Conservation (phyloP, 2,797 vertebrate species). For the Epinephelus malabaricus region DNA sequence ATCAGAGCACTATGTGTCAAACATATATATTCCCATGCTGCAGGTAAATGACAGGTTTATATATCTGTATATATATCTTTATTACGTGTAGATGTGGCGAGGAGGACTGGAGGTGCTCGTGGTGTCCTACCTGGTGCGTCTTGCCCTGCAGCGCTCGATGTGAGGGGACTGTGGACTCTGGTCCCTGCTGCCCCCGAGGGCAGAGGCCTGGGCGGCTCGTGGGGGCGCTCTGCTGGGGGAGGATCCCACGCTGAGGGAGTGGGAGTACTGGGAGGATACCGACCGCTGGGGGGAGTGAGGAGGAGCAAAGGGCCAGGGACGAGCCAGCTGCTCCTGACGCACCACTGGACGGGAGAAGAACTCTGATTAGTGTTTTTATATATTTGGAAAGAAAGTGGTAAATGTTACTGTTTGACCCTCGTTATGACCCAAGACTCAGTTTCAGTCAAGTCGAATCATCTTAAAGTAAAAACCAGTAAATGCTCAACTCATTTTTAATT, state of each 20-base stretch:
- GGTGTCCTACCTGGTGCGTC: slow-evolving; percentile 79
- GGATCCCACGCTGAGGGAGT: slow-evolving; percentile 82
- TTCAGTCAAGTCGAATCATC: too few relatives aligned
- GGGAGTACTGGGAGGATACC: slow-evolving; percentile 80
- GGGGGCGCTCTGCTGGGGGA: slow-evolving; percentile 80
- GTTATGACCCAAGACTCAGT: too few relatives aligned
- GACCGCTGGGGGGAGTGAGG: slow-evolving; percentile 78
- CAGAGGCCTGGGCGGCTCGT: slow-evolving; percentile 42
- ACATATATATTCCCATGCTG: not conserved
- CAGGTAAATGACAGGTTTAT: not conserved
- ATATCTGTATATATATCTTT: too few relatives aligned
- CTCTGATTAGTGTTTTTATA: not conserved
- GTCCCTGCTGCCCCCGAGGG: slow-evolving; percentile 59
- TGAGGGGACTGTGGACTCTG: slow-evolving; percentile 73
- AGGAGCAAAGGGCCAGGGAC: slow-evolving; percentile 84
- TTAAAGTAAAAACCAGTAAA: too few relatives aligned
- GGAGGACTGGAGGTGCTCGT: too few relatives aligned
- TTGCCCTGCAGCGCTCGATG: slow-evolving; percentile 78
- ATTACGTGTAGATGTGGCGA: not conserved
- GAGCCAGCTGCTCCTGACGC: slow-evolving; percentile 81
- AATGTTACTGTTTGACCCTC: too few relatives aligned
- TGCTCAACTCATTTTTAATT: too few relatives aligned
- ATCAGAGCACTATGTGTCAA: not conserved
- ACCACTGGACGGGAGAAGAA: slow-evolving; percentile 69
- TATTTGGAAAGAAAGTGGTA: not conserved